Percentiles rank a stretch among this genome's conserved stretches.
Conservation (phyloP, 2,113 vertebrate genomes). For the Bagarius yarrelli region DNA sequence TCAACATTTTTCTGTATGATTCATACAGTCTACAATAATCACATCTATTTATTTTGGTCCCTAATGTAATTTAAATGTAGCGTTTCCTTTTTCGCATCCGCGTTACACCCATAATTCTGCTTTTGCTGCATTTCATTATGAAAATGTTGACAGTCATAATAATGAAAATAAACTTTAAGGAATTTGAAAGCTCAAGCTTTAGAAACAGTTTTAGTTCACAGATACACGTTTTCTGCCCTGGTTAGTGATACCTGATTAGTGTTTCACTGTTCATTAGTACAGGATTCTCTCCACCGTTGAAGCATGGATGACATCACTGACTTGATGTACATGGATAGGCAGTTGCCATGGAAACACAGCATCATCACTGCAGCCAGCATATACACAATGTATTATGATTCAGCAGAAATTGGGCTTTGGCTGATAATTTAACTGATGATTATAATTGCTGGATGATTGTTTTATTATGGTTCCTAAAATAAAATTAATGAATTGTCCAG, state of each 20-base stretch:
- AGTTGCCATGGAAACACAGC: slow-evolving; percentile 55
- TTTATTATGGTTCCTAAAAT: slow-evolving; percentile 48
- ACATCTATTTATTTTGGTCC: background rate
- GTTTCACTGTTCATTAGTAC: background rate
- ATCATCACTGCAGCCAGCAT: slow-evolving; percentile 43
- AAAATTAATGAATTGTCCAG: slow-evolving; percentile 37
- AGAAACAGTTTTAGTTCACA: background rate
- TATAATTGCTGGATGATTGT: slow-evolving; percentile 50
- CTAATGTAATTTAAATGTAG: background rate
- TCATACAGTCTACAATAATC: background rate
- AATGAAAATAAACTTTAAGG: background rate
- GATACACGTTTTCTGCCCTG: background rate
- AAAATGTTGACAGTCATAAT: background rate
- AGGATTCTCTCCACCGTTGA: slow-evolving; percentile 19
- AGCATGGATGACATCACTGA: slow-evolving; percentile 42
- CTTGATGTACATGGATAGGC: slow-evolving; percentile 42
- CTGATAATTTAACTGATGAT: slow-evolving; percentile 57
- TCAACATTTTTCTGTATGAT: background rate
- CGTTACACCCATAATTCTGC: background rate
- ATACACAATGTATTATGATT: slow-evolving; percentile 43
- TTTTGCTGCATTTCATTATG: slow-evolving; percentile 13
- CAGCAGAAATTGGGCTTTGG: slow-evolving; percentile 46
- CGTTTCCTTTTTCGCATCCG: background rate
- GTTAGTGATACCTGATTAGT: background rate
- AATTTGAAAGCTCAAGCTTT: slow-evolving; percentile 2